Percentiles rank a stretch among this genome's conserved stretches.
Conservation (phyloP, 2,888 invertebrate genomes). For the Rhorus exstirpatorius region DNA sequence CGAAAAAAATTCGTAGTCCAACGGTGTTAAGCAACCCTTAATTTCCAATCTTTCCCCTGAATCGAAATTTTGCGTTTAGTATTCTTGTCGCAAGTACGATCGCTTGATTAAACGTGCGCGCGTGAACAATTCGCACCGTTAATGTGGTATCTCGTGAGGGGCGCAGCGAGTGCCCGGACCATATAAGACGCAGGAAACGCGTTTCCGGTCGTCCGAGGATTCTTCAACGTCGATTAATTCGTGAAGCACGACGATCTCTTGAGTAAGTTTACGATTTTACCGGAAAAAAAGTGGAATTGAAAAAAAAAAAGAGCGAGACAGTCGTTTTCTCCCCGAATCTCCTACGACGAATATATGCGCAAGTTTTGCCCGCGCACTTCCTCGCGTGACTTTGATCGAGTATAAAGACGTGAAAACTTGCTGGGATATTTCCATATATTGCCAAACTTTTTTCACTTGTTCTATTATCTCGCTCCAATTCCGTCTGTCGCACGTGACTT, state of each 20-base stretch:
- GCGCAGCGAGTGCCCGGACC: constrained; percentile 27
- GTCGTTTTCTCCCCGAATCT: not conserved
- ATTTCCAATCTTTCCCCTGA: too few relatives aligned
- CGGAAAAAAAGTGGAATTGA: not conserved
- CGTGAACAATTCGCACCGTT: not conserved
- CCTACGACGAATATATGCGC: not conserved
- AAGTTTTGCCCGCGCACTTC: not conserved
- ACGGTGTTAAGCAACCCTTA: too few relatives aligned
- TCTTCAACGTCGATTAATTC: constrained; percentile 51
- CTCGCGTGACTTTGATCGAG: not conserved
- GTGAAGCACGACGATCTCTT: constrained; percentile 35
- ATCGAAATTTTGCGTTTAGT: not conserved
- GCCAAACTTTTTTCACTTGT: constrained; percentile 19
- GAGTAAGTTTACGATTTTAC: constrained; percentile 53
- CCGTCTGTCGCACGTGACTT: constrained; percentile 21
- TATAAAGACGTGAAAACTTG: not conserved
- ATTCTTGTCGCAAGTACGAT: not conserved
- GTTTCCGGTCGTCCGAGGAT: constrained; percentile 37
- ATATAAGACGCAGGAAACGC: constrained; percentile 16
- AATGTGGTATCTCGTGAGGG: constrained; percentile 31
- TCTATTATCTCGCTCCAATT: constrained; percentile 13
- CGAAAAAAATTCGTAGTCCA: too few relatives aligned
- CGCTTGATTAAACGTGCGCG: not conserved
- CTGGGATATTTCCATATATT: not conserved
- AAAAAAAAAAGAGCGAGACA: constrained; percentile 3